phyloP scores from a whole-genome alignment of 2,888 invertebrate genomes.

The Sclerodermus sp. region DNA sequence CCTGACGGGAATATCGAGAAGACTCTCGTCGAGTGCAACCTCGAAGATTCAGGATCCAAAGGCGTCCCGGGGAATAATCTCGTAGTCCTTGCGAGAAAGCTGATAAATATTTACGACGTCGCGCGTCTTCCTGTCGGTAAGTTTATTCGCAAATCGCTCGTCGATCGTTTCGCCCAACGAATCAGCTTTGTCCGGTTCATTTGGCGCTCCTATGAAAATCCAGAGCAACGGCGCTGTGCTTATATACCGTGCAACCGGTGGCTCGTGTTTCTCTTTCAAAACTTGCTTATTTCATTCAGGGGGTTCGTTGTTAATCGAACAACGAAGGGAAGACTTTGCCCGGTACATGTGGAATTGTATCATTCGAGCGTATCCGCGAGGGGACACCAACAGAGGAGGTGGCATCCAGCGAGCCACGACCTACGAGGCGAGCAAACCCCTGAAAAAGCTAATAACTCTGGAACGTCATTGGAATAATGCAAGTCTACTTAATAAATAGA shows the following conservation, averaged over 20 bases:
- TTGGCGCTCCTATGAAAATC: background rate
- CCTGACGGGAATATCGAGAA: constrained; percentile 9
- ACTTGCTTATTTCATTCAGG: too few species aligned
- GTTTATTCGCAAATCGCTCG: constrained; percentile 5
- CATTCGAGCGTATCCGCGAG: too few species aligned
- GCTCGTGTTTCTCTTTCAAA: background rate
- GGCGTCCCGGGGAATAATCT: constrained; percentile 7
- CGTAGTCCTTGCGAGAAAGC: constrained; percentile 5
- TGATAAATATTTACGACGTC: constrained; percentile 12
- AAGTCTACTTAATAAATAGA: too few species aligned
- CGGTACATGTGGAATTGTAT: too few species aligned
- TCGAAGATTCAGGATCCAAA: background rate
- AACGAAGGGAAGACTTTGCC: too few species aligned
- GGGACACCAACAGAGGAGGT: too few species aligned
- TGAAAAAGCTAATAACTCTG: too few species aligned
- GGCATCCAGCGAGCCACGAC: too few species aligned
- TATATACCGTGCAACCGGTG: background rate
- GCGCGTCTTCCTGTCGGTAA: constrained; percentile 3
- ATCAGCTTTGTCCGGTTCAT: background rate
- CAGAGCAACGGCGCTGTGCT: too few species aligned
- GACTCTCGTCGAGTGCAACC: background rate
- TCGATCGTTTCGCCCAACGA: constrained; percentile 1
- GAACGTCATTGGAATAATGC: too few species aligned
- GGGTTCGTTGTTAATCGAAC: too few species aligned
- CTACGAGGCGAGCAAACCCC: too few species aligned